These are phyloP conservation scores for Prionace glauca DNA, from an alignment of 2,797 vertebrate species.

Conservation along the genomic window DNA sequence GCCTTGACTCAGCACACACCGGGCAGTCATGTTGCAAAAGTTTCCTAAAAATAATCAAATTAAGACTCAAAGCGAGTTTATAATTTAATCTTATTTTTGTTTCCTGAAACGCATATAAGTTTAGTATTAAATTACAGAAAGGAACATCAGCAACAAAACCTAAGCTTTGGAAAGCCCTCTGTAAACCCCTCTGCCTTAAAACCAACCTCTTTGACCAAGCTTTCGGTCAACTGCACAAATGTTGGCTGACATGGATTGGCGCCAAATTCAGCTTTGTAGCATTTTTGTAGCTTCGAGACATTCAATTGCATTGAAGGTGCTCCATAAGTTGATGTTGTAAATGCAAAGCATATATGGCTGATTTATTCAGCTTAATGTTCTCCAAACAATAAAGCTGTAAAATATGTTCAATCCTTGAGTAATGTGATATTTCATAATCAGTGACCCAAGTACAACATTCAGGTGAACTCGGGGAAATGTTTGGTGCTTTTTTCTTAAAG, in stretches of 20 bases:
- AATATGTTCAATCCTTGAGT: background rate
- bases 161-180: background rate
- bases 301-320: background rate
- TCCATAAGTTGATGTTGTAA: too few relatives aligned
- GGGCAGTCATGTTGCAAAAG: constrained; percentile 80
- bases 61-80: background rate
- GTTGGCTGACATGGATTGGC: too few relatives aligned
- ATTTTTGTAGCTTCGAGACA: background rate
- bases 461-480: background rate
- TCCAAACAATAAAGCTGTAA: background rate
- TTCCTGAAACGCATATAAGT: background rate
- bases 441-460: background rate
- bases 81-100: background rate
- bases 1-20: constrained; percentile 69
- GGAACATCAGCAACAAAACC: background rate
- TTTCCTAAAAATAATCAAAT: constrained; percentile 57
- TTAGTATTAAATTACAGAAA: background rate
- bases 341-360: background rate
- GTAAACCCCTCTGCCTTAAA: background rate
- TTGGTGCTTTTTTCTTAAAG: background rate
- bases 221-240: too few relatives aligned
- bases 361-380: background rate
- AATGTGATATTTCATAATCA: background rate
- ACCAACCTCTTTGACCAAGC: too few relatives aligned
- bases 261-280: too few relatives aligned